Evolutionary conservation across 2,113 vertebrate species (phyloP), one percentile per base, ranked within the genome.

Genomic region (Parus major): DNA sequence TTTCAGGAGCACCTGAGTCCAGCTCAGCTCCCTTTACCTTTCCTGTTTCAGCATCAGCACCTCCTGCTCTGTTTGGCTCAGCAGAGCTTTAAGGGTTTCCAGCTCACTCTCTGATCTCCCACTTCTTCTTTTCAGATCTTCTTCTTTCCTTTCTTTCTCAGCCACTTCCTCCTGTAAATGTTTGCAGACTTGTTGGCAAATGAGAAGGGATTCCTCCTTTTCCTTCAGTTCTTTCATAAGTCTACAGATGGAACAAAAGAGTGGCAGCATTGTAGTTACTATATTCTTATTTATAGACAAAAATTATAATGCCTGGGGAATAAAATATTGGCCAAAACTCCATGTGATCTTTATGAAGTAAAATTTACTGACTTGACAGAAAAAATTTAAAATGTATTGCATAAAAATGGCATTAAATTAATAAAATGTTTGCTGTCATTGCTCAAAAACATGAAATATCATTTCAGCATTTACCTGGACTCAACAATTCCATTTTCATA

Each of bases 211-310:
- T 47, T 98, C 98, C 47, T 98, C 98, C 97, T 98, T 98, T 86
- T 98, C 98, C 96, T 98, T 98, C 86, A 99, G 96, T 83, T 98
- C 98, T 90, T 90, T 98, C 11, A 86, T 98, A 72, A 99, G 97
- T 50, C 99, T 99, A 89, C 92, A 94, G 91, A 94, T 50, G 53
- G 97, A 95, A 57, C 14, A 22, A 64, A 63, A 75, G 19, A 33
- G 15, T 7, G 71, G 15, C 47, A 92, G 84, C 39, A 24, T 9
- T 5, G 1, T 1, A 53, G 39, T 39, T 44, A 41, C 7, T 47
- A 5, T 31, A 28, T 46, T 69, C 46, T 39, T 59, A 57, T 61
- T 78, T 50, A 78, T 2, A 61, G 39, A 20, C 22, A 77, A 59
- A 57, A 78, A 75, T 41, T 7, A 46, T 11, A 28, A 50, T 68